phyloP scores from a whole-genome alignment of 2,113 vertebrate species.

The Oncorhynchus keta region DNA sequence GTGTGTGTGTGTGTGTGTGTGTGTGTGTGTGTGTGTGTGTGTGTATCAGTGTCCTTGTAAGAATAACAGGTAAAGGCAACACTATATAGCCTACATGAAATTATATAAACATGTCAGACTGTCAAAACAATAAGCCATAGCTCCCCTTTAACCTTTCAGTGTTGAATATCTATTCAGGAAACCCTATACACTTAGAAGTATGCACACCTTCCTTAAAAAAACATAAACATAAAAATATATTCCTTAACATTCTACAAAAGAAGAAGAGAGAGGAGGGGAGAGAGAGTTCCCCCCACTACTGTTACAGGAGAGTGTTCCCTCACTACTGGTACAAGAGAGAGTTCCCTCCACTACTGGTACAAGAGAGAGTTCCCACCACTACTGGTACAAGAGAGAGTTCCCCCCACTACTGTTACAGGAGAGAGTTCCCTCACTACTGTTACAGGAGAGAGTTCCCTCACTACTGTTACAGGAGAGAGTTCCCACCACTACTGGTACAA shows the following conservation, averaged over 20 bases:
- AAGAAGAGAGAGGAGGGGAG: slow-evolving; percentile 31
- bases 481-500: too few species aligned
- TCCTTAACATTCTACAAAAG: slow-evolving; percentile 43
- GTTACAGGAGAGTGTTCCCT: too few species aligned
- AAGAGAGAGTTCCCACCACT: too few species aligned
- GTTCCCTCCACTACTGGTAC: too few species aligned
- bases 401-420: too few species aligned
- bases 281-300: neutral
- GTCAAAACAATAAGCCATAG: slow-evolving; percentile 55
- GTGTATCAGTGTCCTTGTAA: slow-evolving; percentile 44
- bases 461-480: too few species aligned
- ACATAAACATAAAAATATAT: slow-evolving; percentile 48
- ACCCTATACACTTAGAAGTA: slow-evolving; percentile 52
- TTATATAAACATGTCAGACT: slow-evolving; percentile 50
- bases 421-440: too few species aligned
- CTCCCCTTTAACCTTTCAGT: slow-evolving; percentile 60
- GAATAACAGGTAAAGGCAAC: slow-evolving; percentile 66
- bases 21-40: slow-evolving; percentile 28
- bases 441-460: too few species aligned
- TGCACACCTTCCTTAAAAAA: slow-evolving; percentile 59
- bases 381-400: too few species aligned
- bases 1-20: slow-evolving; percentile 39
- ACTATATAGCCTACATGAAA: slow-evolving; percentile 69
- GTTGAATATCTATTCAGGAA: slow-evolving; percentile 55
- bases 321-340: too few species aligned